Conservation (phyloP, 2,888 invertebrate species). For the Brenthis hecate region DNA sequence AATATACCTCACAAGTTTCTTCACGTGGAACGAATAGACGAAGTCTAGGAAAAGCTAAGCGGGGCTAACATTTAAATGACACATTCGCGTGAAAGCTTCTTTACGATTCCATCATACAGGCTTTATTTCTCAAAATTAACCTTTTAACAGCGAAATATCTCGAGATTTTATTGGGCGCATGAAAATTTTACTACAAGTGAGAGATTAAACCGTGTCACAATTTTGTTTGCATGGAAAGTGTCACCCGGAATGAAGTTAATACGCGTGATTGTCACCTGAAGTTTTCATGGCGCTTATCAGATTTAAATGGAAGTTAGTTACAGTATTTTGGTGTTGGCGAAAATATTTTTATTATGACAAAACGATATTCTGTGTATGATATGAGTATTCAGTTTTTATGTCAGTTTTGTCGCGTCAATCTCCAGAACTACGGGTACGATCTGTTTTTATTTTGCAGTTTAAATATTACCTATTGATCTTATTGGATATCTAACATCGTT, state of each 20-base stretch:
- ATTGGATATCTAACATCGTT: too few relatives aligned
- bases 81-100: conserved; percentile 43
- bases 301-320: too few relatives aligned
- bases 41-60: conserved; percentile 5
- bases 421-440: too few relatives aligned
- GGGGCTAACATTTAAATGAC: conserved; percentile 22
- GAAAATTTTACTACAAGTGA: conserved; percentile 49
- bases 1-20: too few relatives aligned
- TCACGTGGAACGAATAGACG: not conserved
- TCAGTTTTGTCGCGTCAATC: too few relatives aligned
- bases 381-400: too few relatives aligned
- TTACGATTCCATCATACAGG: conserved; percentile 46
- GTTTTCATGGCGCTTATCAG: too few relatives aligned
- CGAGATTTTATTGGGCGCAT: conserved; percentile 47
- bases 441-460: too few relatives aligned
- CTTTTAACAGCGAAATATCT: conserved; percentile 48
- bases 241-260: conserved; percentile 6
- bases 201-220: conserved; percentile 31
- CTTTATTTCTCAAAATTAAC: conserved; percentile 46
- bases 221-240: conserved; percentile 29
- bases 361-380: too few relatives aligned
- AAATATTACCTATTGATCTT: too few relatives aligned
- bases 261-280: not conserved
- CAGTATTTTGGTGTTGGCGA: too few relatives aligned
- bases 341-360: too few relatives aligned